Base-by-base conservation (phyloP, 2,113 vertebrate genomes). In the Bettongia penicillata region DNA sequence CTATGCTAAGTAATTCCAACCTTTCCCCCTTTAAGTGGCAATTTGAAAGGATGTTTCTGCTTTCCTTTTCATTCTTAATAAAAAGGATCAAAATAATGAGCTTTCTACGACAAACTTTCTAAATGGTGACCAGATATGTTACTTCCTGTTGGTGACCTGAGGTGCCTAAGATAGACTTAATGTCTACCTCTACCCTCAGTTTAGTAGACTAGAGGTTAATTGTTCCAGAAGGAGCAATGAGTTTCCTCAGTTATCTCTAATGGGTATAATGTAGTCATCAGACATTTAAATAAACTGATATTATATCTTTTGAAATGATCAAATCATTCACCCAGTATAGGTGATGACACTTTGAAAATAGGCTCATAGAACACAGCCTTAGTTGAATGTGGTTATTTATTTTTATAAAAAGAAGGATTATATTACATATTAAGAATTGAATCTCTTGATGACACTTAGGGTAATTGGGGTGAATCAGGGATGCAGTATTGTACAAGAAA, bases 11-110 rank as follows among this genome's bases (percentile, higher is more conserved):
- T 84, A 43, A 84, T 84, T 84, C 68, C n/a, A 84, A 84, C n/a
- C n/a, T 84, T 84, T 43, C 37, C 37, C 68, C 68, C 6, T 43
- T n/a, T 84, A 84, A 84, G 68, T 84, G 68, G 23, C 68, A 84
- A 43, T 84, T 84, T 84, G 37, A 84, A 84, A 84, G 37, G n/a
- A 26, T 14, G 9, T 25, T 31, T 90, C 0, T 90, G 3, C 14
- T 90, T 25, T 90, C 90, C 49, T 90, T 90, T 90, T 51, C 90
- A 90, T 90, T 90, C 14, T 90, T 90, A 90, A 49, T 90, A 90
- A 90, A 24, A 90, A 28, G 43, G 89, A 90, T 28, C 12, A 48
- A 50, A 77, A n/a, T 90, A 49, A 90, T 90, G 90, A 31, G 7
- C 8, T 84, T 84, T 84, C 19, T 6, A 84, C 12, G 31, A 24